Base-by-base conservation (phyloP, 2,888 invertebrate species). In the Pemphredon lugubris region DNA sequence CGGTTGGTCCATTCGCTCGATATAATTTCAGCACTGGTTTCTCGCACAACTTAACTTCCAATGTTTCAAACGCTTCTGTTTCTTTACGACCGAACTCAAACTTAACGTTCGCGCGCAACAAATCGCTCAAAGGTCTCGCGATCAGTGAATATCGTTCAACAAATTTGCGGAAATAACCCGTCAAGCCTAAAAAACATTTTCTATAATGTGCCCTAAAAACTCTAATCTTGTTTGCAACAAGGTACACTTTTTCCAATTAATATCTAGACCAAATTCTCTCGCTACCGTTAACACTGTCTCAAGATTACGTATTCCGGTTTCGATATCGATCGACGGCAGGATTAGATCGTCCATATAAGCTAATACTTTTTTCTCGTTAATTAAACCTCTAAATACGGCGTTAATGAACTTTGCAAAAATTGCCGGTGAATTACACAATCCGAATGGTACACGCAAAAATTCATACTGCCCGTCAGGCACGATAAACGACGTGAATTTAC, bases 381-480 rank as follows among this genome's bases (percentile, higher is more conserved):
- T 79, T 6, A 76, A 50, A 0, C 61, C 51, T 42, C 40, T 48
- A 30, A 80, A 76, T 3, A 77, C 58, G 2, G 60, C 51, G 14
- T 76, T 75, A 11, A 82, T 53, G 6, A 57, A 77, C 34, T 57
- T 53, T 21, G 68, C 69, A 18, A 82, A 54, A 20, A 60, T 44
- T 7, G 51, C 63, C 2, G 55, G 42, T 0, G 55, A 55, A 5
- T 65, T 65, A 74, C 80, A 81, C 3, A 85, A 50, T 5, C 84
- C 84, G 40, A 85, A 84, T 0, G 83, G 81, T 0, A 78, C 79
- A 48, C 69, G 64, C 14, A 74, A 11, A 59, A 83, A 84, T 21
- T 83, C 76, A 51, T 75, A n/a, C n/a, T n/a, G n/a, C n/a, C n/a
- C n/a, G n/a, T n/a, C n/a, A n/a, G n/a, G n/a, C n/a, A n/a, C n/a